Percentiles rank a stretch among this genome's conserved stretches.
These are phyloP conservation scores for Synanthedon andrenaeformis DNA, from an alignment of 2,888 invertebrate species.

Conservation along the genomic window DNA sequence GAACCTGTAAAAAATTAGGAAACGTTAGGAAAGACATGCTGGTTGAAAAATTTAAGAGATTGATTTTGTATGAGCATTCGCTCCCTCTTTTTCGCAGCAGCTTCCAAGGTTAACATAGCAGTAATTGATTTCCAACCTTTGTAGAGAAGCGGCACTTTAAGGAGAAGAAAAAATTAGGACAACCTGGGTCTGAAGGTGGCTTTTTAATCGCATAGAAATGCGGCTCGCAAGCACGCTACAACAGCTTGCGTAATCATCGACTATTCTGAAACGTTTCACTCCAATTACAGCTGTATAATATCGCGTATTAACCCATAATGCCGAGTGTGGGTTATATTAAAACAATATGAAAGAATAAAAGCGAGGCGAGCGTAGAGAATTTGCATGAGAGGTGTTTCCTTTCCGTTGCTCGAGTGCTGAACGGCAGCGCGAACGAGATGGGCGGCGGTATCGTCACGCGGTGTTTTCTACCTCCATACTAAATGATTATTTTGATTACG, in stretches of 20 bases:
- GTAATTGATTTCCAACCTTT: too few species aligned
- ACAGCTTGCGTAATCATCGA: not conserved
- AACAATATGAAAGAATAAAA: constrained; percentile 62
- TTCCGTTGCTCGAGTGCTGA: constrained; percentile 19
- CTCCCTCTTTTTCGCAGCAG: too few species aligned
- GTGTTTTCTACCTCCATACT: constrained; percentile 35
- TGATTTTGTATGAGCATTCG: too few species aligned
- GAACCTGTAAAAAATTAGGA: too few species aligned
- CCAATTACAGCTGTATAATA: constrained; percentile 46
- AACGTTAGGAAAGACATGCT: too few species aligned
- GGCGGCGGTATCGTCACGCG: constrained; percentile 15
- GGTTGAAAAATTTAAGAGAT: too few species aligned
- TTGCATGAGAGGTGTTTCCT: constrained; percentile 53
- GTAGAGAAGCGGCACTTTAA: too few species aligned
- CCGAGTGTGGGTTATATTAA: constrained; percentile 47
- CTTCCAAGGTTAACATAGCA: too few species aligned
- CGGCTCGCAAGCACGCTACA: not conserved
- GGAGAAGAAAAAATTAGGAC: too few species aligned
- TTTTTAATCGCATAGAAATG: too few species aligned
- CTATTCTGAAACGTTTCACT: constrained; percentile 47
- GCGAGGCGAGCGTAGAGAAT: constrained; percentile 47
- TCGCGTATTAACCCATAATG: constrained; percentile 52
- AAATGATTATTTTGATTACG: constrained; percentile 70
- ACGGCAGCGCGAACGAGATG: constrained; percentile 37
- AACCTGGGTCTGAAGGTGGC: too few species aligned